phyloP scores from a whole-genome alignment of 2,797 vertebrate species.

The Parotocinclus haroldoi region DNA sequence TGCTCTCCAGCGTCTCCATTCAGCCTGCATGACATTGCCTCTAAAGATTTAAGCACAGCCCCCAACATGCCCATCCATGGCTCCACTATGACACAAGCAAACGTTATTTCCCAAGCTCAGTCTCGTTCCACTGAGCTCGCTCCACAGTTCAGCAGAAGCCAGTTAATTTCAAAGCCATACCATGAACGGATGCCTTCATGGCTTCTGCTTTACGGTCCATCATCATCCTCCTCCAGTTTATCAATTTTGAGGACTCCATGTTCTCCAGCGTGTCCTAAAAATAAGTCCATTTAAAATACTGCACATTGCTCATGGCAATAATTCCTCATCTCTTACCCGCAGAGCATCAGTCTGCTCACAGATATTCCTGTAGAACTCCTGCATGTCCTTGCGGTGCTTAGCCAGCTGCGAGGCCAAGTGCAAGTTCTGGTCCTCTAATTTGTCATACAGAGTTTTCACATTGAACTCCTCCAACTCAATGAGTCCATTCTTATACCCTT shows the following conservation, averaged over 20 bases:
- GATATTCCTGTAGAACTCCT: slow-evolving; percentile 81
- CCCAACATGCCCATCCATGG: slow-evolving; percentile 58
- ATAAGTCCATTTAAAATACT: not conserved
- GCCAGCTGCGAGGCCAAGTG: slow-evolving; percentile 85
- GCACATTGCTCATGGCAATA: too few species aligned
- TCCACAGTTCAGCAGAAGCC: not conserved
- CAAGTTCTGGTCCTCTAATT: slow-evolving; percentile 91
- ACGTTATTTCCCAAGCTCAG: not conserved
- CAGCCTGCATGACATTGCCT: slow-evolving; percentile 60
- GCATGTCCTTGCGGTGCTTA: slow-evolving; percentile 78
- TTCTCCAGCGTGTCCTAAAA: slow-evolving; percentile 75
- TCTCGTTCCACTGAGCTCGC: too few species aligned
- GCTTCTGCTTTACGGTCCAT: slow-evolving; percentile 55
- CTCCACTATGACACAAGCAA: slow-evolving; percentile 49
- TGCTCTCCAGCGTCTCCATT: slow-evolving; percentile 60
- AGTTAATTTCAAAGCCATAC: slow-evolving; percentile 13
- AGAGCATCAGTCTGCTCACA: slow-evolving; percentile 74
- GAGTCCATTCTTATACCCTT: slow-evolving; percentile 55
- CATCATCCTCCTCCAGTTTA: slow-evolving; percentile 61
- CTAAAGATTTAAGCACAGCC: slow-evolving; percentile 64
- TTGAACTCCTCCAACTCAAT: slow-evolving; percentile 86
- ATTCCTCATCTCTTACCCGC: slow-evolving; percentile 61
- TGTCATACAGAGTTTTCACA: slow-evolving; percentile 85
- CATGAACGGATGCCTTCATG: slow-evolving; percentile 47
- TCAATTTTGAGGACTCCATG: slow-evolving; percentile 64